Evolutionary conservation across 2,797 vertebrate genomes (phyloP), one percentile per base, ranked within the genome.

Genomic region (Chelon labrosus): DNA sequence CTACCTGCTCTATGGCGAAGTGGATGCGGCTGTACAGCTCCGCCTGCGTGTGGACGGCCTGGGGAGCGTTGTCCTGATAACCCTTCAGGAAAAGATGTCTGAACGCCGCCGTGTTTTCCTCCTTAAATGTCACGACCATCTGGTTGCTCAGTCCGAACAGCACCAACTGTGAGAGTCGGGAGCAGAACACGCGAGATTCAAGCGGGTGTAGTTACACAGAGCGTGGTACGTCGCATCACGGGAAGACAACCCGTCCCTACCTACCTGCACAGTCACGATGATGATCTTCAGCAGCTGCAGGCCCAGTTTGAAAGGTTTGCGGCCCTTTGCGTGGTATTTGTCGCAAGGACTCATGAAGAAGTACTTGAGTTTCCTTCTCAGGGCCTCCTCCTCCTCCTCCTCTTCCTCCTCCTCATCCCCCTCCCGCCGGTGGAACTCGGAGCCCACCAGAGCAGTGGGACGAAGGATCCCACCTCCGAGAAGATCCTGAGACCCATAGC

Each of bases 331-430:
- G 9, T 97, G 94, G 77, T 95, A 98, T 62, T 98, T 98, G 77
- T 98, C 97, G 55, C 97, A 98, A 0, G 97, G 97, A 53, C 96
- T 98, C 97, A 98, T 98, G 80, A 97, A 98, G 88, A 97, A 98
- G 77, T 98, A 98, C 70, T 98, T 98, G 54, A 98, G 95, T 38
- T 96, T 95, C 64, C 97, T 93, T 8, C 96, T 93, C 51, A 98
- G 93, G n/a, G 93, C 95, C 47, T 96, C 95, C 75, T 96, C 95
- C 73, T 90, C 88, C 1, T 78, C 81, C 39, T 96, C n/a, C n/a
- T n/a, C n/a, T n/a, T n/a, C n/a, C n/a, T n/a, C n/a, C n/a, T n/a
- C n/a, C n/a, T n/a, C n/a, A n/a, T n/a, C 93, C 17, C 73, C 75
- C 16, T 79, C 69, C 16, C 70, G 73, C 35, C 89, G 90, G 68